A percentile compares a stretch with the other conserved stretches of the same genome.
phyloP scores from a whole-genome alignment of 2,113 vertebrate genomes.

The Oceanodroma tethys region DNA sequence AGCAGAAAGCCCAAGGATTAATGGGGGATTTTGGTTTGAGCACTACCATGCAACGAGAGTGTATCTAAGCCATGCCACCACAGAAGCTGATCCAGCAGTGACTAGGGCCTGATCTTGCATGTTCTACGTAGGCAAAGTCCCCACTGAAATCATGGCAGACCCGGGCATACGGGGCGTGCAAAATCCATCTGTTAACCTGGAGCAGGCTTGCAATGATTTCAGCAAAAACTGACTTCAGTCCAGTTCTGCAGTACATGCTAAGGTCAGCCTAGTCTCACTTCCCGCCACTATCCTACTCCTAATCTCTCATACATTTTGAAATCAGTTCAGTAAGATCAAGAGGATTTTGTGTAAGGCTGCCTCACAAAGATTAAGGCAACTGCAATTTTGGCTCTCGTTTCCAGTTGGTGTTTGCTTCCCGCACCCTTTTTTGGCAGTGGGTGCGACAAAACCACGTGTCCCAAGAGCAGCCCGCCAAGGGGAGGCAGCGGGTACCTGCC shows the following conservation, averaged over 20 bases:
- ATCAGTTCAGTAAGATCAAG: constrained; percentile 17
- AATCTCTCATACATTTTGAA: not conserved
- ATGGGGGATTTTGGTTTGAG: constrained; percentile 13
- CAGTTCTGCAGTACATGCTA: not conserved
- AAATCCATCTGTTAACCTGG: not conserved
- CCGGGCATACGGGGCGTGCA: not conserved
- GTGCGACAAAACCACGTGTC: not conserved
- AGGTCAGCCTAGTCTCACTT: not conserved
- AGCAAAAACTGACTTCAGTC: not conserved
- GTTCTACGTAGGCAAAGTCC: not conserved
- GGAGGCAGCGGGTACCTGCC: not conserved
- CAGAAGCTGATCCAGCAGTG: not conserved
- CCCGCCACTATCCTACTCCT: not conserved
- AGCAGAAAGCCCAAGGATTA: constrained; percentile 65
- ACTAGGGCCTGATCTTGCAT: not conserved
- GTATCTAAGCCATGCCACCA: constrained; percentile 4
- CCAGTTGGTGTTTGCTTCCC: not conserved
- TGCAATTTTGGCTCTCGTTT: constrained; percentile 22
- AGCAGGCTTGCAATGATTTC: constrained; percentile 38
- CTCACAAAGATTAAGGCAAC: constrained; percentile 59
- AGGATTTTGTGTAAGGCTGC: constrained; percentile 44
- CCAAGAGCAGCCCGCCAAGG: not conserved
- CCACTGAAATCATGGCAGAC: not conserved
- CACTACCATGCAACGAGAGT: not conserved
- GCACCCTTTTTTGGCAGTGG: not conserved